These are phyloP conservation scores for Eilema caniola DNA, from an alignment of 2,888 invertebrate genomes.

Conservation along the genomic window DNA sequence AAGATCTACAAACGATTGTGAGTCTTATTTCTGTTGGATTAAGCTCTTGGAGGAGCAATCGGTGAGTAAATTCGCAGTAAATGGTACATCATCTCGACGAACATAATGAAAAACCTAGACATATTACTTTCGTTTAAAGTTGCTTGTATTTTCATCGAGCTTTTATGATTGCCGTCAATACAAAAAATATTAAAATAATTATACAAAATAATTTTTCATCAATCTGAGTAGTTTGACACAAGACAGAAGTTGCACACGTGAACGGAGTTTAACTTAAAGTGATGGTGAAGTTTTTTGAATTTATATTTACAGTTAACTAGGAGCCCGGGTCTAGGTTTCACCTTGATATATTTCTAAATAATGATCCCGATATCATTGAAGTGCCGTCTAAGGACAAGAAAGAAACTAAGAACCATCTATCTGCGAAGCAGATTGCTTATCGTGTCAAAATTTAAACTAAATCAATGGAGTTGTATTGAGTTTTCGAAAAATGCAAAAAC, in stretches of 20 bases:
- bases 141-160: slow-evolving; percentile 37
- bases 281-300: neutral
- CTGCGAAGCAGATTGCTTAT: too few species aligned
- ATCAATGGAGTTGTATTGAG: too few species aligned
- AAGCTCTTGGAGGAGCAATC: neutral
- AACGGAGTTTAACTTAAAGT: neutral
- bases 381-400: too few species aligned
- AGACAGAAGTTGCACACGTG: slow-evolving; percentile 29
- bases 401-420: too few species aligned
- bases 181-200: slow-evolving; percentile 50
- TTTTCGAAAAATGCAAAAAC: too few species aligned
- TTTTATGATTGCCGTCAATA: slow-evolving; percentile 40
- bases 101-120: slow-evolving; percentile 30
- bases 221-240: slow-evolving; percentile 27
- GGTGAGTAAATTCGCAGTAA: neutral
- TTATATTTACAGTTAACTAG: neutral
- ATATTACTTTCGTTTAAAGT: slow-evolving; percentile 33
- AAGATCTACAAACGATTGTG: neutral
- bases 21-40: neutral
- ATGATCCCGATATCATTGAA: too few species aligned
- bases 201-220: slow-evolving; percentile 31
- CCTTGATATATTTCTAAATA: too few species aligned
- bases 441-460: too few species aligned
- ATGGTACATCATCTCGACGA: slow-evolving; percentile 16
- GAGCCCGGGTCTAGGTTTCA: too few species aligned